Evolutionary conservation across 2,797 vertebrate species (phyloP).

Genomic region (Danio albolineatus): DNA sequence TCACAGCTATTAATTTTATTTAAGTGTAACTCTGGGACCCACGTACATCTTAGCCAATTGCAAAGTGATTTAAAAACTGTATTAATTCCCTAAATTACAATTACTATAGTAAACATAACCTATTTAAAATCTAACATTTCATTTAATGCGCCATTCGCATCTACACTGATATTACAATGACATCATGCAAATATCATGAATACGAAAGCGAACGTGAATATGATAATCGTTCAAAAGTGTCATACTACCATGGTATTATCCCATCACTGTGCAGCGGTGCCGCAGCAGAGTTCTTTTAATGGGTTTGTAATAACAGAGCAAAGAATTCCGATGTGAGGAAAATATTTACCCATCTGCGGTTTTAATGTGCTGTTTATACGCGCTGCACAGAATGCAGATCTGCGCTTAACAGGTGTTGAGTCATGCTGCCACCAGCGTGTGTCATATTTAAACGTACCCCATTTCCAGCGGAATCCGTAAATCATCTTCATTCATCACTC

Average conservation of each 20-base stretch:
- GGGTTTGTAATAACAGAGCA: not conserved
- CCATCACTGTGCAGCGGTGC: not conserved
- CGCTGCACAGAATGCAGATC: conserved; percentile 16
- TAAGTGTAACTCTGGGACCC: too few relatives aligned
- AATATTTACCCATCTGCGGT: conserved; percentile 43
- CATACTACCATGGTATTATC: not conserved
- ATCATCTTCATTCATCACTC: conserved; percentile 91
- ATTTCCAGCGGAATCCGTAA: conserved; percentile 92
- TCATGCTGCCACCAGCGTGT: conserved; percentile 32
- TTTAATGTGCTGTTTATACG: conserved; percentile 10
- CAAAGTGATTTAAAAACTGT: too few relatives aligned
- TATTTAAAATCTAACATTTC: too few relatives aligned
- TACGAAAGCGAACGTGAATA: not conserved
- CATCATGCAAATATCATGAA: not conserved
- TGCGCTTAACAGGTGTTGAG: conserved; percentile 41
- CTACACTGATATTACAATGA: not conserved
- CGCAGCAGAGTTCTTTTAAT: not conserved
- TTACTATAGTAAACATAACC: too few relatives aligned
- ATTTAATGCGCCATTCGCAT: not conserved
- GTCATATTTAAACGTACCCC: conserved; percentile 83
- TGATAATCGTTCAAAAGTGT: not conserved
- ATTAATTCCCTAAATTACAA: too few relatives aligned
- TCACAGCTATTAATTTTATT: too few relatives aligned
- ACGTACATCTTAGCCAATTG: too few relatives aligned
- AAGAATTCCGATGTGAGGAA: not conserved